Evolutionary conservation across 2,888 invertebrate genomes (phyloP).

Genomic region (Eupithecia subumbrata): DNA sequence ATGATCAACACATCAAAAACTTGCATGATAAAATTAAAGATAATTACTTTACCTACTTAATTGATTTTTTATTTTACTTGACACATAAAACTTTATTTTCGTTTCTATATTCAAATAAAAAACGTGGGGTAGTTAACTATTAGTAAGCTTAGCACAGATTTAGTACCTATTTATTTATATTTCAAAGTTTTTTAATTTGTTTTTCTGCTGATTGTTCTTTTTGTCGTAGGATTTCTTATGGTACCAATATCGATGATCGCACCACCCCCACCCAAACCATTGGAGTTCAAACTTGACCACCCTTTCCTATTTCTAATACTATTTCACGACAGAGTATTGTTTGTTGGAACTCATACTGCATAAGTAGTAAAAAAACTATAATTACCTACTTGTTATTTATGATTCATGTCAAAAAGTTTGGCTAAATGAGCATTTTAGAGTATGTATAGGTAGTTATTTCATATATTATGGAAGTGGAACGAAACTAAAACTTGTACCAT

Average conservation of each 20-base stretch:
- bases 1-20: background rate
- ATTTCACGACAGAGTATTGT: constrained; percentile 44
- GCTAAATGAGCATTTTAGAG: too few relatives aligned
- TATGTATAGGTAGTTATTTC: too few relatives aligned
- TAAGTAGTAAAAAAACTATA: constrained; percentile 1
- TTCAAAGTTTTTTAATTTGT: background rate
- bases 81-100: background rate
- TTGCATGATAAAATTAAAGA: background rate
- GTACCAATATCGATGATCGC: background rate
- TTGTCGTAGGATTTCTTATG: background rate
- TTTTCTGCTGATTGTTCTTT: background rate
- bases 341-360: constrained; percentile 42
- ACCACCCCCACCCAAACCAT: constrained; percentile 2
- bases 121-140: background rate
- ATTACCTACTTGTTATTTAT: too few relatives aligned
- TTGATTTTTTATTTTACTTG: background rate
- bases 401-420: too few relatives aligned
- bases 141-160: background rate
- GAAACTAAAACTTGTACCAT: background rate
- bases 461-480: background rate
- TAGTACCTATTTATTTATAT: background rate
- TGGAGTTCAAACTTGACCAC: constrained; percentile 42
- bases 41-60: background rate
- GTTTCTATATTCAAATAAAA: background rate
- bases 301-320: constrained; percentile 43